Base-by-base conservation (phyloP, 2,113 vertebrate species). In the Rostratula benghalensis region DNA sequence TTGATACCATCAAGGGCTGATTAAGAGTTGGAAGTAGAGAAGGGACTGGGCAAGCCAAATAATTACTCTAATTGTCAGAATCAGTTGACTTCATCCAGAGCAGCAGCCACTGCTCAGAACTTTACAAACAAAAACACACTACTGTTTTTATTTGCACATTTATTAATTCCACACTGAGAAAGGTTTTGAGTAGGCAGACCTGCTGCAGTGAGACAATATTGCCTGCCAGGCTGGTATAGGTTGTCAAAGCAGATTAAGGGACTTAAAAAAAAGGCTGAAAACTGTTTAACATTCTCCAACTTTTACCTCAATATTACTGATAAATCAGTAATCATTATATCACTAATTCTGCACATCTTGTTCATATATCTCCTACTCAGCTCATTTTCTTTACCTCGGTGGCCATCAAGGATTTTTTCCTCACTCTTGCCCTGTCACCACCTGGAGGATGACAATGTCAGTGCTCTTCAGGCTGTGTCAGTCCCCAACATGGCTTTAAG, bases 1-100 rank as follows among this genome's bases (percentile, higher is more conserved):
- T 92, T 94, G 96, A 97, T 94, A 88, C 80, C 90, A 97, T 95
- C 95, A 94, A 74, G 95, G 87, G 87, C 76, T 96, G 95, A 96
- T 84, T 90, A 48, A 71, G 67, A 94, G 69, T n/a, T 90, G 94
- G 92, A 90, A 96, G 69, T 18, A 53, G 87, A 87, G 76, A 60
- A 94, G 88, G 76, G 56, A 31, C 43, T 17, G 90, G 95, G 94
- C 80, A 76, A 83, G 89, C 84, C 69, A 77, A 91, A 75, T 73
- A 81, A 68, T 90, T 65, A 31, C 69, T 81, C 31, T 71, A 81
- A 91, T 91, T 77, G 80, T 27, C 89, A 79, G 53, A 74, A 75
- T 18, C n/a, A 6, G 33, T 65, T 67, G 33, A 6, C 56, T 79
- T 33, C 88, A 59, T 63, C 45, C 48, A 28, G 35, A 56, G 4